Base-by-base conservation (phyloP, 2,888 invertebrate species). In the Tetrapedia diversipes region DNA sequence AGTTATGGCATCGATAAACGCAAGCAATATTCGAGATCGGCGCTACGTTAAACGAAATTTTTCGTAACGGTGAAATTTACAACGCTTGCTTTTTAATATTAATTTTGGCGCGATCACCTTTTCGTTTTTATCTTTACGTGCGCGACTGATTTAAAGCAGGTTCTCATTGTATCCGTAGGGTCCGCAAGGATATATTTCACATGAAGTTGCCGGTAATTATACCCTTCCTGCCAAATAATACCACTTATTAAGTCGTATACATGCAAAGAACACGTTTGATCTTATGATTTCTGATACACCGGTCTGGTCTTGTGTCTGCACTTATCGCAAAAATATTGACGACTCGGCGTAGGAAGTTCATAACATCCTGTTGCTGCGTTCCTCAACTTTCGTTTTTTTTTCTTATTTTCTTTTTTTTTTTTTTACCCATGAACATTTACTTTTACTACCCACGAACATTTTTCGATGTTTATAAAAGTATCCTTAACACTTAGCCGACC, bases 191-290 rank as follows among this genome's bases (percentile, higher is more conserved):
- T 11, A 10, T 11, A 11, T 27, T 39, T 27, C 16, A 27, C 29
- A 29, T 49, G 39, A 67, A 19, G 39, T 39, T 11, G 16, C 29
- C 29, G 27, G 29, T 59, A 67, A 67, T 67, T 60, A 32, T 14
- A 29, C 47, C 16, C 10, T 22, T 34, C 57, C 37, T 22, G 57
- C 29, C 24, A 57, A 66, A 67, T 49, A 14, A 49, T 37, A 19
- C 10, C 22, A 41, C 39, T 67, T 59, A 39, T 49, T 57, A 59
- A 32, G 27, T 27, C 22, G 16, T n/a, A n/a, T n/a, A n/a, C n/a
- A n/a, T 39, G 7, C 2, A 22, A n/a, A 29, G 1, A 32, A 29
- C 49, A 4, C n/a, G n/a, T 60, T 24, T 19, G 24, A 19, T 59
- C n/a, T 51, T 24, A 14, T 41, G 19, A 41, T 34, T 53, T 43